Evolutionary conservation across 2,113 vertebrate species (phyloP).

Genomic region (Salvelinus sp.): DNA sequence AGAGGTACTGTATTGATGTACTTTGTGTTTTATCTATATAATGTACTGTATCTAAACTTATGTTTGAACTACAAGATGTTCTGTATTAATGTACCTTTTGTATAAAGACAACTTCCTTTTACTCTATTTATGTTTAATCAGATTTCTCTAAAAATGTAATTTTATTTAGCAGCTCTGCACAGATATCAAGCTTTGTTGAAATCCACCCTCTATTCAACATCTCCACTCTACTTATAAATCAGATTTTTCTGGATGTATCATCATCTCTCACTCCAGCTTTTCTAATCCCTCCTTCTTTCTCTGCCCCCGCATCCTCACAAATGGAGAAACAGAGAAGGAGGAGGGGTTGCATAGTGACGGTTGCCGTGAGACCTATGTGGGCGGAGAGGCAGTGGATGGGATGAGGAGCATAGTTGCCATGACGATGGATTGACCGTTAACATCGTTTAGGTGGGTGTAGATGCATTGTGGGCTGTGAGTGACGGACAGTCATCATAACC

Average conservation of each 20-base stretch:
- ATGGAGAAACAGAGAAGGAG: slow-evolving; percentile 63
- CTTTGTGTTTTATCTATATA: too few species aligned
- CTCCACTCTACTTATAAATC: too few species aligned
- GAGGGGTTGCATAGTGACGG: slow-evolving; percentile 78
- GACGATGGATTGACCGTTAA: slow-evolving; percentile 66
- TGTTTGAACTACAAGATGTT: too few species aligned
- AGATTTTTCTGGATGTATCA: background rate
- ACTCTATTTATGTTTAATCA: too few species aligned
- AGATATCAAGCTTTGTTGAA: too few species aligned
- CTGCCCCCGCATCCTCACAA: slow-evolving; percentile 23
- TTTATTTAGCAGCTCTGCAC: too few species aligned
- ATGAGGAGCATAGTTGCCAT: slow-evolving; percentile 74
- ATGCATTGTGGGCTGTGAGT: slow-evolving; percentile 63
- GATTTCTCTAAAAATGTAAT: too few species aligned
- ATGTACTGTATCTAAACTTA: too few species aligned
- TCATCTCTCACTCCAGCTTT: slow-evolving; percentile 23
- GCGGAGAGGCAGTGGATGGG: slow-evolving; percentile 71
- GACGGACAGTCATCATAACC: slow-evolving; percentile 25
- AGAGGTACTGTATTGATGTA: too few species aligned
- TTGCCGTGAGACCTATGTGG: slow-evolving; percentile 76
- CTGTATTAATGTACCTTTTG: too few species aligned
- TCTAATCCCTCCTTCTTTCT: slow-evolving; percentile 43
- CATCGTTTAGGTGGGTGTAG: slow-evolving; percentile 64
- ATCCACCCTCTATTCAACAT: too few species aligned
- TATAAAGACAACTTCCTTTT: too few species aligned